Conservation (phyloP, 2,797 vertebrate species). For the Pantherophis alleghaniensis region DNA sequence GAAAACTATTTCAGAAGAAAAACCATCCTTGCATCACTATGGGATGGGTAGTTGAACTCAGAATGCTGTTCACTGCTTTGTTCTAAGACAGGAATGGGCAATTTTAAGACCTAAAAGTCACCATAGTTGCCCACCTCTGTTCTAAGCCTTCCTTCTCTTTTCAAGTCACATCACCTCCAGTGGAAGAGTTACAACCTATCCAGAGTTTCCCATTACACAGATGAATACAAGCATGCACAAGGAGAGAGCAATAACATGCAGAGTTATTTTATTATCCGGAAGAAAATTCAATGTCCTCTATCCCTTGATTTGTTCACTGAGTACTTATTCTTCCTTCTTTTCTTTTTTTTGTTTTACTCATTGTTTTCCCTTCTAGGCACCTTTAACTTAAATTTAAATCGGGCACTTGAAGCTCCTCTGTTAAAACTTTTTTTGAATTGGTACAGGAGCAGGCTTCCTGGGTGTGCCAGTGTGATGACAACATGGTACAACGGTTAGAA, state of each 20-base stretch:
- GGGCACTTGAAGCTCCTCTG: not conserved
- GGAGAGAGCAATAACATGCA: not conserved
- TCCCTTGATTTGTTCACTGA: not conserved
- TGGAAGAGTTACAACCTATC: not conserved
- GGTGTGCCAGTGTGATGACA: conserved; percentile 85
- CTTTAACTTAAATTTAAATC: not conserved
- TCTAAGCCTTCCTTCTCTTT: not conserved
- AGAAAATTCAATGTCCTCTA: not conserved
- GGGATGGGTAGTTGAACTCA: not conserved
- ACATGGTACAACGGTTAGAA: conserved; percentile 81
- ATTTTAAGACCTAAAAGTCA: not conserved
- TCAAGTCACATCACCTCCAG: not conserved
- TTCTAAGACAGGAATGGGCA: not conserved
- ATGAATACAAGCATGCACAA: not conserved
- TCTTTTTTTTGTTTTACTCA: not conserved
- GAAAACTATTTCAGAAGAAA: not conserved
- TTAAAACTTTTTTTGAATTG: conserved; percentile 44
- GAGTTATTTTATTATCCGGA: not conserved
- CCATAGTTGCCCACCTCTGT: not conserved
- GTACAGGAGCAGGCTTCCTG: conserved; percentile 83
- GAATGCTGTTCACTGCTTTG: not conserved
- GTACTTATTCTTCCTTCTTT: not conserved
- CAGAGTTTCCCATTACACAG: not conserved
- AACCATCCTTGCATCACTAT: not conserved
- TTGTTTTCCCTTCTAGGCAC: not conserved